Percentiles rank a stretch among this genome's conserved stretches.
Evolutionary conservation across 2,797 vertebrate species (phyloP).

Genomic region (Eremophila alpestris): DNA sequence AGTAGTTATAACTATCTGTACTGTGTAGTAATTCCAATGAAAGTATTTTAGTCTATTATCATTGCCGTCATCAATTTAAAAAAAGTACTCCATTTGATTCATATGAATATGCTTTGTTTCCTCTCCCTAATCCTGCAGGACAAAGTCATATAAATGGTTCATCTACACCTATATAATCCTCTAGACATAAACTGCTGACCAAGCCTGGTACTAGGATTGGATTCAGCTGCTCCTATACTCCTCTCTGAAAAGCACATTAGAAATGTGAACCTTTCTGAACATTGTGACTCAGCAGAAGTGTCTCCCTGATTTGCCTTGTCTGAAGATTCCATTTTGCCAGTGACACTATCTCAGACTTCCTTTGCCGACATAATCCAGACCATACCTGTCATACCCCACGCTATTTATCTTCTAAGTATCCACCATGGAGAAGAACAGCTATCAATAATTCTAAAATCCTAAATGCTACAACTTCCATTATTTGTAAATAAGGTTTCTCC

Average conservation of each 20-base stretch:
- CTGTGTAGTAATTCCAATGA: neutral
- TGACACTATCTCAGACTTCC: neutral
- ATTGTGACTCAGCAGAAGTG: neutral
- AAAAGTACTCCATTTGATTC: neutral
- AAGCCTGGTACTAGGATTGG: neutral
- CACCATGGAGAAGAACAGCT: neutral
- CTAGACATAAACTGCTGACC: neutral
- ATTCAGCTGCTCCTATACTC: neutral
- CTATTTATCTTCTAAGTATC: neutral
- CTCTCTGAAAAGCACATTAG: neutral
- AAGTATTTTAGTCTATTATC: neutral
- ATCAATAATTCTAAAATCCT: neutral
- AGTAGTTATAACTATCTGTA: neutral
- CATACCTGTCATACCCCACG: neutral
- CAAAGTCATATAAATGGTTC: neutral
- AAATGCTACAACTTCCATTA: neutral
- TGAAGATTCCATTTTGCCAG: neutral
- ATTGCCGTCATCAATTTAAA: neutral
- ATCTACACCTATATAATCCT: neutral
- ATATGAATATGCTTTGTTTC: neutral
- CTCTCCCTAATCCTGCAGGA: neutral
- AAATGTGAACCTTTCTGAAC: neutral
- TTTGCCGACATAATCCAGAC: neutral
- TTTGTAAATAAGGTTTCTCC: neutral
- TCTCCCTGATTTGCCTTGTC: neutral